Evolutionary conservation across 2,888 invertebrate species (phyloP), one percentile per base, ranked within the genome.

Genomic region (Limnephilus auricula): DNA sequence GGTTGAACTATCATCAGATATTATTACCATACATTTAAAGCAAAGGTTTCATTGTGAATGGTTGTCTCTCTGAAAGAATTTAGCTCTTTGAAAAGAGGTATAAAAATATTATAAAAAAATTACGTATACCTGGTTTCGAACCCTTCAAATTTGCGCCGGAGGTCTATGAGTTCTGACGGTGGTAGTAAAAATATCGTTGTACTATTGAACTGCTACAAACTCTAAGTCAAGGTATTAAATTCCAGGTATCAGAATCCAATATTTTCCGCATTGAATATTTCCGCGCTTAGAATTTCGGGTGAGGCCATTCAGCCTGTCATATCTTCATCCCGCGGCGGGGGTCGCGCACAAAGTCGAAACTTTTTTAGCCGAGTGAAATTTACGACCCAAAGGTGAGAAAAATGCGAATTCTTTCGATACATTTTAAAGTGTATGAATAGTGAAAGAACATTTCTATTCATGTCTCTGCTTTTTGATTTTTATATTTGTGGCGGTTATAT

Each of bases 351-450:
- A 80, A 32, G 80, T 32, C 80, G 18, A 32, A 32, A 80, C 32
- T 80, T 80, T 80, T 80, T 25, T 80, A 13, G 31, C 32, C 31
- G 18, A 80, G 18, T 32, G 13, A 80, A 18, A 31, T 80, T 80
- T 80, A 80, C 32, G 80, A 31, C 79, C 30, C 15, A 12, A 79
- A 79, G 79, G 30, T 80, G 32, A 31, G 80, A 18, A 80, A 80
- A 80, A 80, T 32, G 80, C 32, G 80, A 80, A 80, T 32, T 80
- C 32, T 80, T 31, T 31, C 30, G 80, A 80, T 80, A 80, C 32
- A 32, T 80, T 31, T 80, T 31, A 32, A 80, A 31, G 80, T 80
- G 31, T 80, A 80, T 32, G 80, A 80, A 80, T 80, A 80, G 80
- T 31, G 80, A 32, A 32, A 32, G 80, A 31, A 80, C 80, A 32